phyloP scores from a whole-genome alignment of 2,888 invertebrate species.

The Nomada hirtipes region DNA sequence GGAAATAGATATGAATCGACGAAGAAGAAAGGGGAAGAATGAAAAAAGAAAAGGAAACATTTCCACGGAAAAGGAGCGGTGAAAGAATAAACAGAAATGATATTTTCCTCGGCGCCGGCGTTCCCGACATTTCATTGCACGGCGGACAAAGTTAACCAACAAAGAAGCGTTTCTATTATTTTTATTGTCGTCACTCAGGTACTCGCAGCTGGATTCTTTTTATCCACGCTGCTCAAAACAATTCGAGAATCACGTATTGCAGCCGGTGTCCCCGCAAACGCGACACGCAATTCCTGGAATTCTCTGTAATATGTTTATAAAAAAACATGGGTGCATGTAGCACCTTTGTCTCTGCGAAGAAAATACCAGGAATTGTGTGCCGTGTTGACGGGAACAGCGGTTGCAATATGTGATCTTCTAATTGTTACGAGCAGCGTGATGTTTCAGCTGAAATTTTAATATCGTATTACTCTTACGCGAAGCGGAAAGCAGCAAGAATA shows the following conservation, averaged over 20 bases:
- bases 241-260: too few species aligned
- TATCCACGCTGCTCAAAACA: neutral
- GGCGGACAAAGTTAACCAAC: constrained; percentile 43
- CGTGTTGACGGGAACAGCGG: too few species aligned
- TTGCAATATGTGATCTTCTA: too few species aligned
- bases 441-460: neutral
- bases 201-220: neutral
- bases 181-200: neutral
- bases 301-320: too few species aligned
- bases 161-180: neutral
- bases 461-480: neutral
- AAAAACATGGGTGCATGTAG: too few species aligned
- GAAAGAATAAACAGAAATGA: constrained; percentile 38
- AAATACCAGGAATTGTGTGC: too few species aligned
- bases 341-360: too few species aligned
- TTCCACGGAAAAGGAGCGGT: neutral
- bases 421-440: too few species aligned
- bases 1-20: constrained; percentile 39
- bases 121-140: constrained; percentile 35
- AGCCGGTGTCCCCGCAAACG: too few species aligned
- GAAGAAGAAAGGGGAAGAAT: neutral
- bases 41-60: constrained; percentile 13
- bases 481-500: neutral
- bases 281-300: too few species aligned
- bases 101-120: constrained; percentile 27